Base-by-base conservation (phyloP, 1,140 invertebrate genomes). In the Reticulitermes speratus region DNA sequence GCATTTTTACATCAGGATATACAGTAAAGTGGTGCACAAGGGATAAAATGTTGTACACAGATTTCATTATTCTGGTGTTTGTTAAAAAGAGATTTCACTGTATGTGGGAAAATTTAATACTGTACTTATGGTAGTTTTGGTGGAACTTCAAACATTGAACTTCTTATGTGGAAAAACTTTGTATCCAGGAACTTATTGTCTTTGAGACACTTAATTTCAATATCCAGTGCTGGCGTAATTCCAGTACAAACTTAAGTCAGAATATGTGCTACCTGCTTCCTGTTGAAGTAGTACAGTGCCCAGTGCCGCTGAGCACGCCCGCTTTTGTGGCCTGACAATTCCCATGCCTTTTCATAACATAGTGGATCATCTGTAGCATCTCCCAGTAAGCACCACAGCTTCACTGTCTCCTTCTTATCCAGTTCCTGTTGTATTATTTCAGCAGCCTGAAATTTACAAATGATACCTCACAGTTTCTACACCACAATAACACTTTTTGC, bases 311-410 rank as follows among this genome's bases (percentile, higher is more conserved):
- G 96, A 12, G 95, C 96, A 86, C 96, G 91, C 87, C 96, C 95
- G 90, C 96, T 97, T 85, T 93, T 95, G 83, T 95, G 91, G 30
- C 95, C 94, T 0, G 97, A 98, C 84, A 99, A 92, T 89, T 96
- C 93, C 97, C 98, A 99, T 0, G 98, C 98, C 89, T 95, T 96
- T 88, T 96, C 93, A 90, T 98, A 99, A 90, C 94, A 95, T 84
- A 91, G 89, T 52, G 92, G 89, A 88, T 96, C 91, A 87, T 94
- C 92, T 8, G 94, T 95, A 8, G 96, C 94, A 92, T 99, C 97
- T 87, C 96, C 96, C 14, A 99, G 92, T 48, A 97, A 93, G 92
- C 98, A 99, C 92, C 96, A 97, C 8, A 99, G 91, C 90, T 96
- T 95, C 0, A 97, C 95, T 0, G 96, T 97, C 86, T 97, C 95